A percentile compares a stretch with the other conserved stretches of the same genome.
Conservation (phyloP, 2,888 invertebrate species). For the Pomacea canaliculata region DNA sequence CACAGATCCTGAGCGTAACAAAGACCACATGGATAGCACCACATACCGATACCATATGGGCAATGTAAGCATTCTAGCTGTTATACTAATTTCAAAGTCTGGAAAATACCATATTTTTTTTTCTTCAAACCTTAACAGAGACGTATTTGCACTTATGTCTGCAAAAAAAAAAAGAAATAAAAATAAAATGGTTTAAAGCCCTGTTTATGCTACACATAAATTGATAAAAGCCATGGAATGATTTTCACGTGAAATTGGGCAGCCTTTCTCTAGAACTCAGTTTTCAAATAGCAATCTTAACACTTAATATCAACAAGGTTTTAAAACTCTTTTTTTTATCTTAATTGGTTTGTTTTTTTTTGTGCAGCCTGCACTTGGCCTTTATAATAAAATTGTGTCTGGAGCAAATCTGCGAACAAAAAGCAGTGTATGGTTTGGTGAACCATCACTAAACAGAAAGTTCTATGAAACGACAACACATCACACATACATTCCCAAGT, state of each 20-base stretch:
- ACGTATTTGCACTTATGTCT: too few relatives aligned
- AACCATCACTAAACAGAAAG: constrained; percentile 46
- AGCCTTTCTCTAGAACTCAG: too few relatives aligned
- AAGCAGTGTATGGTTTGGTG: constrained; percentile 63
- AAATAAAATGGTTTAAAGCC: too few relatives aligned
- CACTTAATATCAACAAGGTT: too few relatives aligned
- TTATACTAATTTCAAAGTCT: too few relatives aligned
- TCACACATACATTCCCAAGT: constrained; percentile 46
- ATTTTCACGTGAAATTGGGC: too few relatives aligned
- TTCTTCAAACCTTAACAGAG: too few relatives aligned
- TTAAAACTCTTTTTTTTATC: neutral
- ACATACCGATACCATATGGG: constrained; percentile 58
- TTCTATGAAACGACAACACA: constrained; percentile 60
- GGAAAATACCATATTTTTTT: too few relatives aligned
- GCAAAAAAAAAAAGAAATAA: too few relatives aligned
- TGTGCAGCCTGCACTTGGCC: constrained; percentile 50
- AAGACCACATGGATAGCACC: constrained; percentile 52
- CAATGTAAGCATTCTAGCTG: constrained; percentile 44
- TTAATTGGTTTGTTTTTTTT: constrained; percentile 14
- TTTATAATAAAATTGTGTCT: constrained; percentile 53
- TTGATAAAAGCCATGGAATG: too few relatives aligned
- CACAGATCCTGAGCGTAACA: constrained; percentile 44
- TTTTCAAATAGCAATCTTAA: too few relatives aligned
- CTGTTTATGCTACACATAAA: too few relatives aligned
- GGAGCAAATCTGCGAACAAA: constrained; percentile 60